A percentile compares a stretch with the other conserved stretches of the same genome.
These are phyloP conservation scores for Thunnus albacares DNA, from an alignment of 2,797 vertebrate genomes.

Conservation along the genomic window DNA sequence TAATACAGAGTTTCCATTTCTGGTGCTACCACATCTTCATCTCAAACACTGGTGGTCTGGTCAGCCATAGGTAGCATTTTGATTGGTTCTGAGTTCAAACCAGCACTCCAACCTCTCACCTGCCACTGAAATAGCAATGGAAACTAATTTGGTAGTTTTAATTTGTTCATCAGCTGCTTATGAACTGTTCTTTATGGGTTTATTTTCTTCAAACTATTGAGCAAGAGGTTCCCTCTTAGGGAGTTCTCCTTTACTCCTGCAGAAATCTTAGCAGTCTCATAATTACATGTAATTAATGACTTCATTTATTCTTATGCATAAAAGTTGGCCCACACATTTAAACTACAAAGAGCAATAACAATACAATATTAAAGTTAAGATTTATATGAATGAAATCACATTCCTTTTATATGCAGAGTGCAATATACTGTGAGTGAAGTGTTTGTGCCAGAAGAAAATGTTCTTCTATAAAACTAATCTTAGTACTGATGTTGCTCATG, in stretches of 20 bases:
- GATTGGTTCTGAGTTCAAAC: background rate
- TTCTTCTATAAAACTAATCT: too few relatives aligned
- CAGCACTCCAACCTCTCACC: background rate
- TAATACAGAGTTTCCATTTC: background rate
- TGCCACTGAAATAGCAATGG: background rate
- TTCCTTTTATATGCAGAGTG: too few relatives aligned
- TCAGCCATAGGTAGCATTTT: background rate
- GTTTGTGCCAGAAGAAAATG: too few relatives aligned
- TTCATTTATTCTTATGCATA: background rate
- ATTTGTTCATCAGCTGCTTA: background rate
- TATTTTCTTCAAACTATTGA: background rate
- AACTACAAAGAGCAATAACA: background rate
- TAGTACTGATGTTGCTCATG: too few relatives aligned
- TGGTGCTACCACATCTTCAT: background rate
- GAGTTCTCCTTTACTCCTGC: background rate
- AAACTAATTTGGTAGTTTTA: background rate
- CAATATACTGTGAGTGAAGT: too few relatives aligned
- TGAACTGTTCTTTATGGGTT: background rate
- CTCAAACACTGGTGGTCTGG: background rate
- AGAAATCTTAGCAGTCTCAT: background rate
- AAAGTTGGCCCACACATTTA: background rate
- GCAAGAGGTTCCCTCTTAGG: background rate
- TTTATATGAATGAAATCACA: too few relatives aligned
- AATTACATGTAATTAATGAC: background rate
- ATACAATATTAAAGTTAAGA: too few relatives aligned